Base-by-base conservation (phyloP, 2,888 invertebrate genomes). In the Heliconius charithonia region DNA sequence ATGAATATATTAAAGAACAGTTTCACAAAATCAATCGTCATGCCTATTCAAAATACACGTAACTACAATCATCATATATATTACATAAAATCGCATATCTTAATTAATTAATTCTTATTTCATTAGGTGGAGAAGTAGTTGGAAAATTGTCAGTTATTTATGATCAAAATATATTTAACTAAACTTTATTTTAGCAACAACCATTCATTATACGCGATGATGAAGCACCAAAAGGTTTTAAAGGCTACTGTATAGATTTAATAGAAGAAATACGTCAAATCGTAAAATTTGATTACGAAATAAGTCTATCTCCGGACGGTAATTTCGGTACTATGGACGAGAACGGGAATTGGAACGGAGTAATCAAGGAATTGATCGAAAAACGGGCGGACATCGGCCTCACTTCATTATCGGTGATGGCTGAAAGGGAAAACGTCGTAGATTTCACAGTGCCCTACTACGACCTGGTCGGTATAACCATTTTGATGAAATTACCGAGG, bases 371-470 rank as follows among this genome's bases (percentile, higher is more conserved):
- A 87, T 92, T 98, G 32, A 96, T 97, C 77, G 97, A 97, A 85
- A 97, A 98, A 95, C 96, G 96, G 85, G 99, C 99, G 0, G 99
- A 99, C 88, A 98, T 99, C 83, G 99, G 98, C 0, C 91, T 99
- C 13, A 98, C 98, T 2, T 98, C 99, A 0, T 96, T 99, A 88
- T 98, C 99, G 0, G 99, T 99, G 0, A 99, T 99, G 98, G 99
- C 99, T 0, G 99, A 99, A 85, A 95, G 99, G 62, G 99, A 99
- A 92, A 98, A 98, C 87, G 98, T 99, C 0, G 98, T 99, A 2
- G 99, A 99, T 92, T 99, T 99, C 89, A 99, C 99, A 0, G 98
- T 99, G 0, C 99, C 99, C 0, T 99, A 98, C 90, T 99, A 99
- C 91, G 99, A 99, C 93, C 95, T 99, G 83, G 99, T 99, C 0